Base-by-base conservation (phyloP, 2,888 invertebrate genomes). In the Perizoma flavofasciatum region DNA sequence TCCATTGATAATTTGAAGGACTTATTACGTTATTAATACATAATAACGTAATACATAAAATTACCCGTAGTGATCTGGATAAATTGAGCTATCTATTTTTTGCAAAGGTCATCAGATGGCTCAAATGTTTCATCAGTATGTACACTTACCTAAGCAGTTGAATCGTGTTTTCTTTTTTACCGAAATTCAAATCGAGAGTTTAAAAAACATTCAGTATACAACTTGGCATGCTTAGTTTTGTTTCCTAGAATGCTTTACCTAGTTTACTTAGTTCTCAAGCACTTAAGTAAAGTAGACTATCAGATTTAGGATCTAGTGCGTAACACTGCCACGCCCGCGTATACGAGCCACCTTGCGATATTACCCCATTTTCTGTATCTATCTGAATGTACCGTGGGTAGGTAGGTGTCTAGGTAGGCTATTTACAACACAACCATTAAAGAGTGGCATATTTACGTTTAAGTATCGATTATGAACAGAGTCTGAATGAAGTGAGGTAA, bases 351-450 rank as follows among this genome's bases (percentile, higher is more conserved):
- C 49, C 55, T 62, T 65, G 55, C 65, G 49, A 54, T 63, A 70
- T 68, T 59, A 61, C 63, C 57, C 67, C 55, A 66, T 70, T 66
- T 67, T 52, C 62, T 58, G 61, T 49, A 61, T 47, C 39, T 58
- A 51, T 44, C 51, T 52, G 39, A 6, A n/a, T 7, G 9, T 50
- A 41, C 4, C 22, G 33, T 46, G 10, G 4, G 37, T 22, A 37
- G 37, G 7, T 43, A 43, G 50, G 35, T 41, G 47, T 5, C 5
- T 37, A 37, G 37, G 5, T 37, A 22, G 1, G 8, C 43, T 10
- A 46, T 43, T 55, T 48, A 48, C 45, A 44, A 50, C 55, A 55
- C 49, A 51, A 39, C 32, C 33, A n/a, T 52, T 60, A 39, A 33
- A 51, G 55, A 52, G 44, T 51, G 47, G 39, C 52, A 46, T 58